Conservation (phyloP, 2,888 invertebrate species). For the Piscicola geometra region DNA sequence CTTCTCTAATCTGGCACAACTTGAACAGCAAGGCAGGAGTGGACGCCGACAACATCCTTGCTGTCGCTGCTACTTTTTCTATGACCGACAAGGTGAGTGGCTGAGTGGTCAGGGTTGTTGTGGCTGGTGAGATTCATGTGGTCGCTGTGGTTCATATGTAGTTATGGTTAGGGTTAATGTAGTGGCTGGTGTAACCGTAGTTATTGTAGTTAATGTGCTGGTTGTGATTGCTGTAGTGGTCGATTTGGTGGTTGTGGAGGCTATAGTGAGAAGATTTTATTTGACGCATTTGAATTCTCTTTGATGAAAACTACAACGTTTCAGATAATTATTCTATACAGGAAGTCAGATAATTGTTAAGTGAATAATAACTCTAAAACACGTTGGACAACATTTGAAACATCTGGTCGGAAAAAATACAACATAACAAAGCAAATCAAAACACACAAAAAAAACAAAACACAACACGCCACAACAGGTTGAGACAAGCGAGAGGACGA, state of each 20-base stretch:
- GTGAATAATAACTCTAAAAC: too few species aligned
- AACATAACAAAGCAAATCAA: too few species aligned
- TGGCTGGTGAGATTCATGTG: not conserved
- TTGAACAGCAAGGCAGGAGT: slow-evolving; percentile 50
- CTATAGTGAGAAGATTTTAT: not conserved
- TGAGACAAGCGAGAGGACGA: slow-evolving; percentile 35
- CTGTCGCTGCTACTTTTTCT: slow-evolving; percentile 34
- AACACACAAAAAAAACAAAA: too few species aligned
- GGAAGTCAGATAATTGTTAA: too few species aligned
- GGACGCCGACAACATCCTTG: slow-evolving; percentile 40
- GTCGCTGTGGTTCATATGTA: not conserved
- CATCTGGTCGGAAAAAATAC: too few species aligned
- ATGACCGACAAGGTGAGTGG: slow-evolving; percentile 35
- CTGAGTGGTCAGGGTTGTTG: not conserved
- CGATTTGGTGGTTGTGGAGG: not conserved
- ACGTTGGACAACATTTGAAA: too few species aligned
- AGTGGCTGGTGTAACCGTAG: too few species aligned
- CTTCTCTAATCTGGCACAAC: slow-evolving; percentile 54
- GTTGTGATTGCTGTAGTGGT: not conserved
- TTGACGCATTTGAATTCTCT: too few species aligned
- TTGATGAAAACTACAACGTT: too few species aligned
- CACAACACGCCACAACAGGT: not conserved
- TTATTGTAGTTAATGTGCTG: too few species aligned
- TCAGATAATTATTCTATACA: too few species aligned
- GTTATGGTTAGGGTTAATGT: too few species aligned